Evolutionary conservation across 2,888 invertebrate genomes (phyloP), one percentile per base, ranked within the genome.

Genomic region (Acrocyrtus sp.): DNA sequence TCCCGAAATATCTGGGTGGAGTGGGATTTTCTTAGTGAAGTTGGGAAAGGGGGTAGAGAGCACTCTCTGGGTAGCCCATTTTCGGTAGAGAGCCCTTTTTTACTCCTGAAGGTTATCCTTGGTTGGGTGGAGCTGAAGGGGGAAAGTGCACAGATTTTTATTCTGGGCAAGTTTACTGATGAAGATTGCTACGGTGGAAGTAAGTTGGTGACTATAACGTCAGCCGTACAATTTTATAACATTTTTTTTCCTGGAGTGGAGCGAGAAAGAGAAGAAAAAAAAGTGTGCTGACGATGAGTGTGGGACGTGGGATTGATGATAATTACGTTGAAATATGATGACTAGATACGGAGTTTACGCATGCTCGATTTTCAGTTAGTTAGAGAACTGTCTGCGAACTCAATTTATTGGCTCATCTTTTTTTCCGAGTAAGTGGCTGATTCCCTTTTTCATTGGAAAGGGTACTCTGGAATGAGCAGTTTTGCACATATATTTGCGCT

Each of bases 331-430:
- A 66, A 72, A 66, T 72, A 72, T 72, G 72, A 72, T 72, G 72
- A 72, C 72, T 72, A 72, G 72, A 72, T 72, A 72, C 61, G 57
- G 66, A 66, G 66, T 72, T 72, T 72, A 72, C 72, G 72, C 72
- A 72, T 43, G 72, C 72, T 72, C 60, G 72, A 66, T 72, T 72
- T 66, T 54, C 72, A 66, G 72, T 72, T 72, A 72, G 72, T 72
- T 72, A 72, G 72, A 50, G 34, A 72, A 72, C 72, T 72, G 72
- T 72, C 72, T 60, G 50, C 58, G 45, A 72, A 66, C 48, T 60
- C 66, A 72, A 72, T 72, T 72, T 72, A 66, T 72, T 72, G 72
- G 72, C 72, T 66, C 72, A 72, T 72, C 72, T 66, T 72, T 34
- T 72, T 72, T 60, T 54, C 57, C 70, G 57, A 63, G 62, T 70